Percentiles rank a stretch among this genome's conserved stretches.
These are phyloP conservation scores for Drosophila parvula DNA, from an alignment of 1,140 invertebrate genomes.

Conservation along the genomic window DNA sequence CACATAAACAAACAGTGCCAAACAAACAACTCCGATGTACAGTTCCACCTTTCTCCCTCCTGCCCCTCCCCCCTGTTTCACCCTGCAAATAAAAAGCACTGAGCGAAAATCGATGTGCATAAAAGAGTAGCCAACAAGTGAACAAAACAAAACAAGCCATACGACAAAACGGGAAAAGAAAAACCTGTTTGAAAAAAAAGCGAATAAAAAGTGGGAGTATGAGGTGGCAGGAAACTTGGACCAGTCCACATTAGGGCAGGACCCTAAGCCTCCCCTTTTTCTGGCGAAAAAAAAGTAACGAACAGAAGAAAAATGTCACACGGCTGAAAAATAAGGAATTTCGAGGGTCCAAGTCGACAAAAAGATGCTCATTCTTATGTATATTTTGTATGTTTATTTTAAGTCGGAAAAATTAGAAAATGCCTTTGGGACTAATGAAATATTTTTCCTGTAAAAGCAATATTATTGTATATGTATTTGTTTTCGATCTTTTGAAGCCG, in stretches of 20 bases:
- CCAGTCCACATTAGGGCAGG: conserved; percentile 54
- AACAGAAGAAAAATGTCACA: conserved; percentile 64
- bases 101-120: conserved; percentile 82
- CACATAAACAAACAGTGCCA: conserved; percentile 72
- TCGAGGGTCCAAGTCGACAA: neutral
- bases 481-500: too few relatives aligned
- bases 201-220: neutral
- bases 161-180: conserved; percentile 4
- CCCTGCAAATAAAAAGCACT: conserved; percentile 76
- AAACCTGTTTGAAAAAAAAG: conserved; percentile 17
- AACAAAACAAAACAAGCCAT: conserved; percentile 47
- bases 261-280: conserved; percentile 28
- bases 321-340: conserved; percentile 6
- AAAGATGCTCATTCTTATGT: neutral
- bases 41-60: conserved; percentile 23
- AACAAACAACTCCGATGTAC: conserved; percentile 54
- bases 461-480: too few relatives aligned
- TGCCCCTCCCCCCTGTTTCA: too few relatives aligned
- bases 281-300: conserved; percentile 14
- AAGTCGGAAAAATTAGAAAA: too few relatives aligned
- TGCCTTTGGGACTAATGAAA: too few relatives aligned
- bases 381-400: neutral
- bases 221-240: conserved; percentile 45
- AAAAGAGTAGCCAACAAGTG: conserved; percentile 79
- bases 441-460: too few relatives aligned